Evolutionary conservation across 2,888 invertebrate genomes (phyloP), one percentile per base, ranked within the genome.

Genomic region (Sepioteuthis lessoniana): DNA sequence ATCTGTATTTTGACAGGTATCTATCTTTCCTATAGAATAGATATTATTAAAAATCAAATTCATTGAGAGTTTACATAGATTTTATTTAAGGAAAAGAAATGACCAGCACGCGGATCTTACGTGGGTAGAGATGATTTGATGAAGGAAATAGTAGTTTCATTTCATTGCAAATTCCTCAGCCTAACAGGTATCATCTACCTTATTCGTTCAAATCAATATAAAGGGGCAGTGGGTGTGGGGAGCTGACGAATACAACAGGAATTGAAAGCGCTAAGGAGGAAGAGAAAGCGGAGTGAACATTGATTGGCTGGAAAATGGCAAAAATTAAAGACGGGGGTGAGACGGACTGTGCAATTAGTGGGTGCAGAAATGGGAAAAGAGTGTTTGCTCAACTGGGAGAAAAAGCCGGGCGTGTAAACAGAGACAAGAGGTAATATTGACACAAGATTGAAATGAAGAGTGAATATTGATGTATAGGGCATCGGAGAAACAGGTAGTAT

Each of bases 351-450:
- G n/a, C 76, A 76, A 76, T 76, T 76, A 76, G 76, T 76, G n/a
- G n/a, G 13, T n/a, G 76, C 1, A 76, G 13, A 76, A n/a, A 76
- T n/a, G 76, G 76, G n/a, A 76, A 76, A 76, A 76, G 31, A 35
- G 76, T 76, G 76, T 76, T 76, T 76, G n/a, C 76, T 76, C n/a
- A n/a, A 76, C n/a, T 76, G 76, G 76, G 76, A n/a, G n/a, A n/a
- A n/a, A 25, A n/a, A 35, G 76, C 16, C 76, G n/a, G n/a, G n/a
- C 76, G 76, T n/a, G n/a, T 76, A 76, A 76, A 76, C n/a, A 76
- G n/a, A n/a, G 10, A 76, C 76, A 76, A 76, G 76, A 76, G 76
- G 76, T 76, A 76, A 76, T 76, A 76, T 76, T n/a, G 76, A 76
- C 76, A 35, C 13, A 76, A 13, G 76, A 76, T 35, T 55, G 55